Conservation (phyloP, 2,797 vertebrate species). For the Micropoecilia bifurca region DNA sequence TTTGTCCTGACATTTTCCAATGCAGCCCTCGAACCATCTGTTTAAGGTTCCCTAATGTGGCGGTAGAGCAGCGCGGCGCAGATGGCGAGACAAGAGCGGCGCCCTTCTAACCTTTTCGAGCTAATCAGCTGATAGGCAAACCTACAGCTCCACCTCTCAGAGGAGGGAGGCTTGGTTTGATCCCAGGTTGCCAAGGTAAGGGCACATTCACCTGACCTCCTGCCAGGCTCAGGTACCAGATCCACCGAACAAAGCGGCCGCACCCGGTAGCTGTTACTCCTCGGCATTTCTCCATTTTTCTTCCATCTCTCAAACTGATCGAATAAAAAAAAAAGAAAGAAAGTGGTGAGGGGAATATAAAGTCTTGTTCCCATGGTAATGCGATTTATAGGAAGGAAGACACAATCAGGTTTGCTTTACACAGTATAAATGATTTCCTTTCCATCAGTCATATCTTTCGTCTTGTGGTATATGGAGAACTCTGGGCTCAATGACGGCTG, state of each 20-base stretch:
- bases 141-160: constrained; percentile 43
- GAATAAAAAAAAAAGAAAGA: not conserved
- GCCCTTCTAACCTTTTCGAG: constrained; percentile 80
- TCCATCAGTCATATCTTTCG: constrained; percentile 3
- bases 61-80: constrained; percentile 68
- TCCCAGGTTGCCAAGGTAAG: constrained; percentile 34
- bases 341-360: not conserved
- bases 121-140: constrained; percentile 77
- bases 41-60: constrained; percentile 82
- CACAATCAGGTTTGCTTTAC: constrained; percentile 18
- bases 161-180: constrained; percentile 36
- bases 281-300: not conserved
- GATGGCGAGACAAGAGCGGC: constrained; percentile 75
- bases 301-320: not conserved
- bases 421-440: constrained; percentile 9
- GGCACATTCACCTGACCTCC: constrained; percentile 68
- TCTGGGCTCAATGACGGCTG: constrained; percentile 1
- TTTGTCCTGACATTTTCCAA: constrained; percentile 85
- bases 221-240: constrained; percentile 18
- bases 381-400: constrained; percentile 8
- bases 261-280: constrained; percentile 1
- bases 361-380: constrained; percentile 54
- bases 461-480: not conserved
- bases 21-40: constrained; percentile 81
- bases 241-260: constrained; percentile 20